Conservation (phyloP, 1,140 invertebrate species). For the Alviniconcha marisindica region DNA sequence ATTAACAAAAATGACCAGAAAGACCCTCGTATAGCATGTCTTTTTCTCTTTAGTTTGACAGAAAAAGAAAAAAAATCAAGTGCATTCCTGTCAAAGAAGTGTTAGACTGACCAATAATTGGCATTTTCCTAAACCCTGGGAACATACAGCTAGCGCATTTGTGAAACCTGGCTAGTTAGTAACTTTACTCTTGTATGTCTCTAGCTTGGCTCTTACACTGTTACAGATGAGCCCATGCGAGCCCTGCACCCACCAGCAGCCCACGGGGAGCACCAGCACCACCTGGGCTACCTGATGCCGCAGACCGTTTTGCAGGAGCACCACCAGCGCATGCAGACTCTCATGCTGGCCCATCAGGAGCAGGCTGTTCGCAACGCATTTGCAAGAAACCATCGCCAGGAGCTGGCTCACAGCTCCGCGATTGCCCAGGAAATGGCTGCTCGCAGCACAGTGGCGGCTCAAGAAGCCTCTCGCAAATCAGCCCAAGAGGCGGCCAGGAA, state of each 20-base stretch:
- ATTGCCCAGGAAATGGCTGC: conserved; percentile 16
- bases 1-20: too few species aligned
- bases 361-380: background rate
- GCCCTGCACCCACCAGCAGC: conserved; percentile 30
- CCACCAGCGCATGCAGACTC: conserved; percentile 33
- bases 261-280: conserved; percentile 43
- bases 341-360: background rate
- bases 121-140: too few species aligned
- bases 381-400: conserved; percentile 15
- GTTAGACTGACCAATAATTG: too few species aligned
- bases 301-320: conserved; percentile 40
- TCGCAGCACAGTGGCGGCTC: background rate
- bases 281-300: conserved; percentile 39
- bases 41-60: too few species aligned
- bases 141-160: too few species aligned
- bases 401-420: conserved; percentile 26
- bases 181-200: background rate
- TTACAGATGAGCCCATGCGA: conserved; percentile 25
- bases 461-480: background rate
- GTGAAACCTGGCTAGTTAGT: background rate
- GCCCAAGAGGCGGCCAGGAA: conserved; percentile 8
- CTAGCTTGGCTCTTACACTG: too few species aligned
- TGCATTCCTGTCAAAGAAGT: too few species aligned
- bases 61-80: too few species aligned
- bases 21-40: too few species aligned